phyloP scores from a whole-genome alignment of 2,797 vertebrate genomes.

The Chrosomus eos region DNA sequence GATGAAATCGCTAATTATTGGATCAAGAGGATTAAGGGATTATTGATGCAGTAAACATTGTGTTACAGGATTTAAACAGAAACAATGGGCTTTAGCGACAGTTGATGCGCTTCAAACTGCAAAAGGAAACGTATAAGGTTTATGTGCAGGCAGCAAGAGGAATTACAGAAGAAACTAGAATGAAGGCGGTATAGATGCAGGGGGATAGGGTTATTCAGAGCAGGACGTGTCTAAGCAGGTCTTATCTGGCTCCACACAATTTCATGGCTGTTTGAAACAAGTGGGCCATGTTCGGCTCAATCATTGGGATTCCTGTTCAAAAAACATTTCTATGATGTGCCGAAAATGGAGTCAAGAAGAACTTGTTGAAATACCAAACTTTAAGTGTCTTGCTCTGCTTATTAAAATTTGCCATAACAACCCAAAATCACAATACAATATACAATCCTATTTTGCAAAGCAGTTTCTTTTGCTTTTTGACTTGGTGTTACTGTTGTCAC shows the following conservation, averaged over 20 bases:
- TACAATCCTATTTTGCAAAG: background rate
- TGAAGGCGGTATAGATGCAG: slow-evolving; percentile 18
- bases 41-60: slow-evolving; percentile 47
- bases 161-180: background rate
- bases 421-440: background rate
- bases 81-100: slow-evolving; percentile 51
- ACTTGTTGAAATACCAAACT: background rate
- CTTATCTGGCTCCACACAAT: slow-evolving; percentile 77
- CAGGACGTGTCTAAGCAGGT: slow-evolving; percentile 77
- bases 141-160: background rate
- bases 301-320: slow-evolving; percentile 72
- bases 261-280: slow-evolving; percentile 84
- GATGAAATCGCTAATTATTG: slow-evolving; percentile 6
- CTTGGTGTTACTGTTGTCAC: background rate
- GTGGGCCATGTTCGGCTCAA: slow-evolving; percentile 78
- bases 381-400: background rate
- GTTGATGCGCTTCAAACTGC: background rate
- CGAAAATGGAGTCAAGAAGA: slow-evolving; percentile 52
- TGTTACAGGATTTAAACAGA: slow-evolving; percentile 63
- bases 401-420: background rate
- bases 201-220: slow-evolving; percentile 62
- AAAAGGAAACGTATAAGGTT: background rate
- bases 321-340: slow-evolving; percentile 68
- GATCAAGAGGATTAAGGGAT: slow-evolving; percentile 25
- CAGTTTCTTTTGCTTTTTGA: background rate